Evolutionary conservation across 2,888 invertebrate species (phyloP).

Genomic region (Hybos culiciformis): DNA sequence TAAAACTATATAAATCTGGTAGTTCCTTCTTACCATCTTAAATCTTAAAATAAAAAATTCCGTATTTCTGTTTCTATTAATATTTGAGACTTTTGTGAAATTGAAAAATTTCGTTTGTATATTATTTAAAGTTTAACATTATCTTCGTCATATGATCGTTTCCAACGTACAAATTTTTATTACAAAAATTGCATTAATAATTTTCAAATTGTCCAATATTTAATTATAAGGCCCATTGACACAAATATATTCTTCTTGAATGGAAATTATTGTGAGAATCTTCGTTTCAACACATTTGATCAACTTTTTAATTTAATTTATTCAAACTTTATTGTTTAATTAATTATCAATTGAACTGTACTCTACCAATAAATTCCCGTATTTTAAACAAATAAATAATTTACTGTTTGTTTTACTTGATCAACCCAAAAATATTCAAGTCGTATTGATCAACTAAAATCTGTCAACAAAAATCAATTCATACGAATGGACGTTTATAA

Average conservation of each 20-base stretch:
- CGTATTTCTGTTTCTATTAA: neutral
- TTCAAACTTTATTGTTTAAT: neutral
- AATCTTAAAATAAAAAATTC: neutral
- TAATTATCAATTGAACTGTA: neutral
- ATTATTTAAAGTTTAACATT: neutral
- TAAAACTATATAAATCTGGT: neutral
- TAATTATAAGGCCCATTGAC: no score
- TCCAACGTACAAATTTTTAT: neutral
- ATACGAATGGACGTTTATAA: slow-evolving; percentile 5
- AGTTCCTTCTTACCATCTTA: no score
- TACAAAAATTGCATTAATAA: no score
- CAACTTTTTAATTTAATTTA: no score
- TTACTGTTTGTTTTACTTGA: neutral
- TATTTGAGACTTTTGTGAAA: neutral
- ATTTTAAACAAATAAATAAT: neutral
- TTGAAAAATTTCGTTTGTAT: neutral
- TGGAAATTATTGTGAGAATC: no score
- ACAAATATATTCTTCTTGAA: no score
- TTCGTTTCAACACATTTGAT: no score
- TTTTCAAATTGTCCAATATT: no score
- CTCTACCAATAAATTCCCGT: neutral
- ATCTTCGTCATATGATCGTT: neutral
- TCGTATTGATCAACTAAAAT: neutral
- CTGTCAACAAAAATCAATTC: no score
- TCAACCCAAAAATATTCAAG: neutral